phyloP scores from a whole-genome alignment of 2,888 invertebrate genomes.

The Pantelozetes paolii region DNA sequence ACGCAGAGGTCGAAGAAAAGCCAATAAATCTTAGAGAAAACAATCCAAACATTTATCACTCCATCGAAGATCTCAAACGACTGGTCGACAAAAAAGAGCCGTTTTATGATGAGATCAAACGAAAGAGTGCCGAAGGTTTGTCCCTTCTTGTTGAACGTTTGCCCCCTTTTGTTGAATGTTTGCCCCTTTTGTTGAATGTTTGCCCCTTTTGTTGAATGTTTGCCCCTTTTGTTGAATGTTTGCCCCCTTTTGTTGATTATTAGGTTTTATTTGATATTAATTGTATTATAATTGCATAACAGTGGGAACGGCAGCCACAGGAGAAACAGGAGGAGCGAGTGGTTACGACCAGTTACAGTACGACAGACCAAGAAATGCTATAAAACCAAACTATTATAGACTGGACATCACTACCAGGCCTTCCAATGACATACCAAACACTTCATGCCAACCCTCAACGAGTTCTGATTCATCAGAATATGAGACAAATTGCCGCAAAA shows the following conservation, averaged over 20 bases:
- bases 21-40: background rate
- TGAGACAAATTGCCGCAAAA: background rate
- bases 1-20: slow-evolving; percentile 33
- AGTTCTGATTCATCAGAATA: background rate
- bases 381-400: slow-evolving; percentile 45
- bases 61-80: slow-evolving; percentile 62
- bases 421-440: background rate
- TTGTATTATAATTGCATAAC: background rate
- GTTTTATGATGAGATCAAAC: slow-evolving; percentile 49
- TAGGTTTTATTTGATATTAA: no score
- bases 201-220: no score
- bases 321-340: slow-evolving; percentile 39
- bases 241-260: background rate
- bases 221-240: no score
- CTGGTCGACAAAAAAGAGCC: slow-evolving; percentile 56
- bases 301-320: no score
- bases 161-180: no score
- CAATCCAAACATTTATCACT: slow-evolving; percentile 64
- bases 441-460: background rate
- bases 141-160: background rate
- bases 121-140: slow-evolving; percentile 44
- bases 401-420: slow-evolving; percentile 41
- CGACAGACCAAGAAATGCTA: slow-evolving; percentile 44
- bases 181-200: no score
- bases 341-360: slow-evolving; percentile 46